Evolutionary conservation across 2,113 vertebrate species (phyloP).

Genomic region (Notechis scutatus): DNA sequence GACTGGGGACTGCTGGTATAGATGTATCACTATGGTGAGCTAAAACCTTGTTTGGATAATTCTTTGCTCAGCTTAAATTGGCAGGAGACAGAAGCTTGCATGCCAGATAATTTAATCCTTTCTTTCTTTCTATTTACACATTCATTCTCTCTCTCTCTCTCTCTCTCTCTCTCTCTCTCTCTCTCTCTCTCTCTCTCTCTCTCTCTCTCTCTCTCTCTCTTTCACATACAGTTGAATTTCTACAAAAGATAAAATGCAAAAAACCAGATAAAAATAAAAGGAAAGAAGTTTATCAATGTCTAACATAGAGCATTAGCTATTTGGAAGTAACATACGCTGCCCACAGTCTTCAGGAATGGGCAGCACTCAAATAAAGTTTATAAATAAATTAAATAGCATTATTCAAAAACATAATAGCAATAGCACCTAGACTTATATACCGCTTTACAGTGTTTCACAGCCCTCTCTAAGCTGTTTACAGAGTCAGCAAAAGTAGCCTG

Average conservation of each 20-base stretch:
- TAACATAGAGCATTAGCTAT: neutral
- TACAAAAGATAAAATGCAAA: too few relatives aligned
- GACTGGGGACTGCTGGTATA: neutral
- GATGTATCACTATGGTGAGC: neutral
- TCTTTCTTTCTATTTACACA: neutral
- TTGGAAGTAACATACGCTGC: neutral
- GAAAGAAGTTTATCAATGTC: too few relatives aligned
- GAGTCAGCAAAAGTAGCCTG: too few relatives aligned
- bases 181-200: too few relatives aligned
- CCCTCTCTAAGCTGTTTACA: too few relatives aligned
- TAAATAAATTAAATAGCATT: neutral
- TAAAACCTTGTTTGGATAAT: neutral
- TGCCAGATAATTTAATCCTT: neutral
- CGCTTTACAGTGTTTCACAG: too few relatives aligned
- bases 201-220: too few relatives aligned
- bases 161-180: too few relatives aligned
- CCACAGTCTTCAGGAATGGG: neutral
- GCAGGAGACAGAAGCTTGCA: neutral
- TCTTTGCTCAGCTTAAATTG: neutral
- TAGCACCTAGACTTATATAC: too few relatives aligned
- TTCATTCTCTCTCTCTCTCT: too few relatives aligned
- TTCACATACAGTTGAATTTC: too few relatives aligned
- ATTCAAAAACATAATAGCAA: neutral
- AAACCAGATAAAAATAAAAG: too few relatives aligned
- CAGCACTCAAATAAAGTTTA: neutral